A percentile compares a stretch with the other conserved stretches of the same genome.
Conservation (phyloP, 2,888 invertebrate genomes). For the Busseola fusca region DNA sequence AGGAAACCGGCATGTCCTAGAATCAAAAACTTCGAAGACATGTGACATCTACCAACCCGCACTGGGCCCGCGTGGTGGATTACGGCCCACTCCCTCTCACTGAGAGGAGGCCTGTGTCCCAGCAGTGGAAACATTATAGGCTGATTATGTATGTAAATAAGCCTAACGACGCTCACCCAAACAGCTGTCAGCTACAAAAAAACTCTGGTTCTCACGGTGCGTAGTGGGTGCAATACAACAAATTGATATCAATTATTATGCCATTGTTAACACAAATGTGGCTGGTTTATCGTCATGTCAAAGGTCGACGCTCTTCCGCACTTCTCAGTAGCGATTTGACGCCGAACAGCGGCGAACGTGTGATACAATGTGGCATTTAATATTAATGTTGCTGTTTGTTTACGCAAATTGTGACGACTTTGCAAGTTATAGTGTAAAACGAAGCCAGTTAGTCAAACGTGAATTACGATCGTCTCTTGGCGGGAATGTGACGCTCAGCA, state of each 20-base stretch:
- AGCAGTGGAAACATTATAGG: too few relatives aligned
- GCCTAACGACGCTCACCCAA: neutral
- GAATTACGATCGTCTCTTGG: conserved; percentile 87
- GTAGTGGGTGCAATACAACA: conserved; percentile 25
- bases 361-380: conserved; percentile 32
- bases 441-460: conserved; percentile 82
- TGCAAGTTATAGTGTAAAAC: conserved; percentile 66
- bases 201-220: conserved; percentile 10
- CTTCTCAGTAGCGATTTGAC: conserved; percentile 33
- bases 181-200: conserved; percentile 12
- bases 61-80: too few relatives aligned
- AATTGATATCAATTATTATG: conserved; percentile 27
- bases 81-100: too few relatives aligned
- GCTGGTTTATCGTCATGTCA: conserved; percentile 33
- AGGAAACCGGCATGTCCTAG: too few relatives aligned
- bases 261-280: conserved; percentile 25
- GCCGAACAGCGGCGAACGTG: conserved; percentile 24
- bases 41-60: too few relatives aligned
- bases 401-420: conserved; percentile 58
- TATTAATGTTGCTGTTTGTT: conserved; percentile 40
- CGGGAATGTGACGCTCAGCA: conserved; percentile 82
- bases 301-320: conserved; percentile 32
- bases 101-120: too few relatives aligned
- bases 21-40: too few relatives aligned
- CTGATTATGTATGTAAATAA: neutral